Conservation (phyloP, 2,888 invertebrate genomes). For the Ommatoiulus sabulosus region DNA sequence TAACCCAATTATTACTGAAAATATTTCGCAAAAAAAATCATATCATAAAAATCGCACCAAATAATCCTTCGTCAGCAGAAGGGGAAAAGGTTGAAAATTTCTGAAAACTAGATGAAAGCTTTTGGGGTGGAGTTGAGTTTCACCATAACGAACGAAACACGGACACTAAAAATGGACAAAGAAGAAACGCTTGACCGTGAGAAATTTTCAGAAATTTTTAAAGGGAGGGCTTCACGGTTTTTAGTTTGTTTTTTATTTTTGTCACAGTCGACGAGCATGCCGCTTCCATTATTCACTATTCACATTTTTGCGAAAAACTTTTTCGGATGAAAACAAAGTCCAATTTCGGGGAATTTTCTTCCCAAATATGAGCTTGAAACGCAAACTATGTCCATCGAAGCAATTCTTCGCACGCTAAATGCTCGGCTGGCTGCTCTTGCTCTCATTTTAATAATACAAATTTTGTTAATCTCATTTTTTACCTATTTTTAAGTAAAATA, state of each 20-base stretch:
- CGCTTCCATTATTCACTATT: background rate
- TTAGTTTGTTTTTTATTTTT: conserved; percentile 11
- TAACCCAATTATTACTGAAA: too few relatives aligned
- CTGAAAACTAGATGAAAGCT: background rate
- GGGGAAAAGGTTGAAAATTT: background rate
- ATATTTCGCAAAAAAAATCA: background rate
- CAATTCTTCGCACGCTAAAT: conserved; percentile 31
- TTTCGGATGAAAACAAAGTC: background rate
- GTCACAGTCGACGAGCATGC: conserved; percentile 24
- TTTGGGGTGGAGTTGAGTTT: background rate
- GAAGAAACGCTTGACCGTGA: conserved; percentile 39
- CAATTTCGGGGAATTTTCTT: background rate
- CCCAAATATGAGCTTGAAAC: background rate
- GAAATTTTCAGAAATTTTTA: background rate
- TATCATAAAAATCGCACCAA: background rate
- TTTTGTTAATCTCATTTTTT: background rate
- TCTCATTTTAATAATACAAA: background rate
- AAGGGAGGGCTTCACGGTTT: background rate
- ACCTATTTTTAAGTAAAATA: conserved; percentile 5
- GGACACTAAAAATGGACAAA: background rate
- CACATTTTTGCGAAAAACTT: background rate
- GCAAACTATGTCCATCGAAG: background rate
- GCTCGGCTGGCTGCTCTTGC: conserved; percentile 1
- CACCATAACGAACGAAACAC: background rate
- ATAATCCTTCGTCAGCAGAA: too few relatives aligned